Evolutionary conservation across 1,140 invertebrate species (phyloP).

Genomic region (Leptestheria dahalacensis): DNA sequence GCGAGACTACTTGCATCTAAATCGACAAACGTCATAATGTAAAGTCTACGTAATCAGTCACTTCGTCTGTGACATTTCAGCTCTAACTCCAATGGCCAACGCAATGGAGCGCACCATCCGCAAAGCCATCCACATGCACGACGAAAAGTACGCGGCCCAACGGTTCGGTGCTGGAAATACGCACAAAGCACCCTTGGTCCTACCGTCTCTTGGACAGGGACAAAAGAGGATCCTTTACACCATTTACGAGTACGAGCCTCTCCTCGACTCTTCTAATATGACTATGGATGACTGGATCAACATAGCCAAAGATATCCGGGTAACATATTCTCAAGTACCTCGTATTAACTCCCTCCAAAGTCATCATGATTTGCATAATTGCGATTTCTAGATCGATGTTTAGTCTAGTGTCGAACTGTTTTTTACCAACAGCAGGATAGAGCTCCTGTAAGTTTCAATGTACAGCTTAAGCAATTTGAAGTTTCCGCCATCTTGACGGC

Average conservation of each 20-base stretch:
- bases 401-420: too few relatives aligned
- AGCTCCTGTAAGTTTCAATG: too few relatives aligned
- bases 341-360: neutral
- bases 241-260: constrained; percentile 69
- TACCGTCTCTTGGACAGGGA: constrained; percentile 43
- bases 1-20: too few relatives aligned
- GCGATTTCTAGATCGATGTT: neutral
- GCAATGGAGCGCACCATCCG: constrained; percentile 41
- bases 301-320: constrained; percentile 78
- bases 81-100: constrained; percentile 42
- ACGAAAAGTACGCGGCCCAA: constrained; percentile 40
- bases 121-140: constrained; percentile 56
- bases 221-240: constrained; percentile 52
- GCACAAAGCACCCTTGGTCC: constrained; percentile 38
- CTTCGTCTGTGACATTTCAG: constrained; percentile 36
- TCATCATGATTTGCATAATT: constrained; percentile 10
- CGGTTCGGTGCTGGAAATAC: constrained; percentile 31
- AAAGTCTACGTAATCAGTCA: too few relatives aligned
- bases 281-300: constrained; percentile 74
- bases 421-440: too few relatives aligned
- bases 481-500: too few relatives aligned
- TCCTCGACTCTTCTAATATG: constrained; percentile 90
- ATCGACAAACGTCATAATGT: too few relatives aligned
- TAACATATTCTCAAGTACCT: constrained; percentile 26
- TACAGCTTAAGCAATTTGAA: too few relatives aligned